Evolutionary conservation across 2,797 vertebrate species (phyloP).

Genomic region (Telmatherina bonti): DNA sequence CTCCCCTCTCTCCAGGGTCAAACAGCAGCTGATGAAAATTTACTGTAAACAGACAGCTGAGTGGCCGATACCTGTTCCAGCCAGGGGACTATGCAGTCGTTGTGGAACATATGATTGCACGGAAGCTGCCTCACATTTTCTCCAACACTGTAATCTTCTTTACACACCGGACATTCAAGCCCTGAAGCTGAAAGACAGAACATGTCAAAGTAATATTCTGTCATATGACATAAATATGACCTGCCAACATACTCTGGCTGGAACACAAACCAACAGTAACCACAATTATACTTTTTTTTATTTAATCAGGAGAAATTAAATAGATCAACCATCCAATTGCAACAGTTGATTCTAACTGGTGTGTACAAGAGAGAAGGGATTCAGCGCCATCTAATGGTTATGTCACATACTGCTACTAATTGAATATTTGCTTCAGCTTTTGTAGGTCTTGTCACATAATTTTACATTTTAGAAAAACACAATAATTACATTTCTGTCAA

Average conservation of each 20-base stretch:
- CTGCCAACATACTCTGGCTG: background rate
- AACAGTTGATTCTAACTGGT: background rate
- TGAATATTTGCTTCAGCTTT: background rate
- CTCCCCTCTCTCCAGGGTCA: background rate
- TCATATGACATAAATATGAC: background rate
- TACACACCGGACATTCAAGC: constrained; percentile 97
- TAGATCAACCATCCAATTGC: background rate
- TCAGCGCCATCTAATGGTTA: background rate
- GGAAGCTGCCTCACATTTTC: constrained; percentile 95
- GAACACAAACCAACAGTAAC: background rate
- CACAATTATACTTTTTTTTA: background rate
- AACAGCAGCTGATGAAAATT: background rate
- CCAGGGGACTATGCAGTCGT: constrained; percentile 97
- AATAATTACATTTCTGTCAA: background rate
- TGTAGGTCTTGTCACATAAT: background rate
- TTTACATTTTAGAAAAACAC: background rate
- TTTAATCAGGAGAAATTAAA: background rate
- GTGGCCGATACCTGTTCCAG: constrained; percentile 90
- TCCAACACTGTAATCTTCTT: constrained; percentile 95
- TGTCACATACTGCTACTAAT: background rate
- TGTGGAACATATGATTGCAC: constrained; percentile 98
- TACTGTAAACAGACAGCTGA: background rate
- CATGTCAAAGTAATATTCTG: background rate
- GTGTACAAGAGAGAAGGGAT: background rate
- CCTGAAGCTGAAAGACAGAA: constrained; percentile 85